phyloP scores from a whole-genome alignment of 2,113 vertebrate species.

The Pelodiscus sinensis region DNA sequence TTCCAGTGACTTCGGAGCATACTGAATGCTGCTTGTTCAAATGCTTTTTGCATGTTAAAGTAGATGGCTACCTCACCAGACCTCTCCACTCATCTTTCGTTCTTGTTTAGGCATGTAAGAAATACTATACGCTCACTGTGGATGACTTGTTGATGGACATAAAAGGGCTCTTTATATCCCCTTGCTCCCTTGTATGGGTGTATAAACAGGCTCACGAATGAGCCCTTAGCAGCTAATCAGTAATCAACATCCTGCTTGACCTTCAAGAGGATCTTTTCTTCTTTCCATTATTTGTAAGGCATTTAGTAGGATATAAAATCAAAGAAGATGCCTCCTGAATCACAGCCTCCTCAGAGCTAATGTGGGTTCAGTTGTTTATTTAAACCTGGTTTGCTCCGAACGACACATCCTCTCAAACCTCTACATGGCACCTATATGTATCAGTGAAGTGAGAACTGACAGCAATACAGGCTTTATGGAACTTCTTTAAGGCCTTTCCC shows the following conservation, averaged over 20 bases:
- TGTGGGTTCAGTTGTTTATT: rapidly evolving
- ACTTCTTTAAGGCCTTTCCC: background rate
- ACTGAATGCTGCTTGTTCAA: background rate
- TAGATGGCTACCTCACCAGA: background rate
- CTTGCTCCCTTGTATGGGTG: background rate
- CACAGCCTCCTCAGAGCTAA: background rate
- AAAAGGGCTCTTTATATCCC: background rate
- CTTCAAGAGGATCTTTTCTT: background rate
- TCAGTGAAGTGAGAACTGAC: background rate
- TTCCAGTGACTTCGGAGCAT: background rate
- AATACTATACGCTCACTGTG: background rate
- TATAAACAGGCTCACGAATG: rapidly evolving
- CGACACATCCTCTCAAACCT: background rate
- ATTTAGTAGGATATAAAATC: background rate
- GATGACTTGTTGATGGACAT: background rate
- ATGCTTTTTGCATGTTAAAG: background rate
- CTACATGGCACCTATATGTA: background rate
- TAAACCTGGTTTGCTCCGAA: background rate
- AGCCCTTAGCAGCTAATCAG: background rate
- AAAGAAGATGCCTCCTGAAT: background rate
- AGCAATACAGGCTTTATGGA: background rate
- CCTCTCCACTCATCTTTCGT: background rate
- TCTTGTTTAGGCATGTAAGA: background rate
- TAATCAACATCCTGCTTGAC: background rate
- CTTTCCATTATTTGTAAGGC: background rate